Evolutionary conservation across 2,113 vertebrate species (phyloP), one percentile per base, ranked within the genome.

Genomic region (Chinchilla lanigera): DNA sequence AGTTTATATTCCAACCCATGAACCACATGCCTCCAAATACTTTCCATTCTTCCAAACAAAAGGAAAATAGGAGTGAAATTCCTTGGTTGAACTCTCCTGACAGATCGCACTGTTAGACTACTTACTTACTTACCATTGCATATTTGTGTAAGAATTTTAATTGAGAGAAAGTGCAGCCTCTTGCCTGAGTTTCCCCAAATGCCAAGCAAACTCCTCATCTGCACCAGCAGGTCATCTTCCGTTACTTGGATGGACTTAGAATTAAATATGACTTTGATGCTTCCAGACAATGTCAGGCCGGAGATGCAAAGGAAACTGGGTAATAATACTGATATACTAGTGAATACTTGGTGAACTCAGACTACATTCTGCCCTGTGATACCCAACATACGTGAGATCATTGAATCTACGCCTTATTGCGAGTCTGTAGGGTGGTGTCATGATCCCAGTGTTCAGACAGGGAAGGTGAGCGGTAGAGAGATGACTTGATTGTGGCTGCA

Each of bases 181-280:
- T 93, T 61, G 38, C 16, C 56, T 65, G 73, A 26, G 24, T 96
- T 96, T 83, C 89, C 19, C 28, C 44, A 69, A 78, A 75, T 61
- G 30, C 12, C 33, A 93, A 44, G 38, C 28, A 81, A 78, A 20
- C 19, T 44, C 58, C 24, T 81, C 84, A 83, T 26, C 0, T 83
- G 8, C 26, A 83, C 14, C 16, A 14, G 78, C 61, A 63, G 30
- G 41, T 90, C 20, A 89, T 73, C 47, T 33, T 89, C 35, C 77
- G 4, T 54, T 87, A 50, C 3, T 60, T 78, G 58, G 2, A 26
- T 77, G 52, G 28, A n/a, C 10, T 24, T 67, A 84, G 14, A 86
- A 77, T 84, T 71, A 91, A 93, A 80, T 80, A 52, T 22, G 73
- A 14, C 60, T 92, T 84, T 86, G 52, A 86, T 95, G 54, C n/a